Evolutionary conservation across 2,113 vertebrate species (phyloP).

Genomic region (Scartelaos histophorus): DNA sequence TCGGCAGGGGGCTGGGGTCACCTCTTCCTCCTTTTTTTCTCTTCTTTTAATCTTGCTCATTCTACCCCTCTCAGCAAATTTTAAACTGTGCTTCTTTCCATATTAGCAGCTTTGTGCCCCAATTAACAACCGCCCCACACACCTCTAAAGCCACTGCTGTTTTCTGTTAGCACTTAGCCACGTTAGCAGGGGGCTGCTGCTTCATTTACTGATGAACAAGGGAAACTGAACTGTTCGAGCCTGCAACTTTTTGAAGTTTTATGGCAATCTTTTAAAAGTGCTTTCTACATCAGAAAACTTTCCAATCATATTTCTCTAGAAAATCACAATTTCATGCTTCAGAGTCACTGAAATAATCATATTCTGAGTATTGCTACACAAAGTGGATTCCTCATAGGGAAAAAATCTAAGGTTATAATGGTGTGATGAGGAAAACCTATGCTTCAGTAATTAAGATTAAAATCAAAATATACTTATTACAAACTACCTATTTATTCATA

Average conservation of each 20-base stretch:
- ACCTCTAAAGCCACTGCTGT: constrained; percentile 56
- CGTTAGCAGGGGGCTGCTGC: constrained; percentile 50
- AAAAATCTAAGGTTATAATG: too few relatives aligned
- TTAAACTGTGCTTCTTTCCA: constrained; percentile 62
- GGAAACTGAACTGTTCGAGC: constrained; percentile 32
- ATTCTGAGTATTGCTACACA: background rate
- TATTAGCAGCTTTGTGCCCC: constrained; percentile 54
- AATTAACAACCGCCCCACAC: constrained; percentile 49
- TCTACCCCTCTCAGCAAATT: constrained; percentile 68
- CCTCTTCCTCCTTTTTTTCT: constrained; percentile 70
- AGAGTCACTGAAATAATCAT: background rate
- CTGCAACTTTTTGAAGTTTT: constrained; percentile 65
- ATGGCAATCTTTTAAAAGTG: constrained; percentile 52
- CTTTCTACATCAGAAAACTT: constrained; percentile 8
- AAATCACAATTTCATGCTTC: background rate
- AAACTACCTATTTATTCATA: too few relatives aligned
- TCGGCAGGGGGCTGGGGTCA: constrained; percentile 60
- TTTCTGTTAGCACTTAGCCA: constrained; percentile 70
- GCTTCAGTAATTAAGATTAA: too few relatives aligned
- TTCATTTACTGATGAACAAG: constrained; percentile 6
- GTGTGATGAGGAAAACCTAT: too few relatives aligned
- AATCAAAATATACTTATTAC: too few relatives aligned
- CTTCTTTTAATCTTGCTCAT: constrained; percentile 57
- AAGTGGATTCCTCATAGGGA: too few relatives aligned
- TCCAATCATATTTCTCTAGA: background rate